Conservation (phyloP, 1,140 invertebrate species). For the Ooceraea biroi region DNA sequence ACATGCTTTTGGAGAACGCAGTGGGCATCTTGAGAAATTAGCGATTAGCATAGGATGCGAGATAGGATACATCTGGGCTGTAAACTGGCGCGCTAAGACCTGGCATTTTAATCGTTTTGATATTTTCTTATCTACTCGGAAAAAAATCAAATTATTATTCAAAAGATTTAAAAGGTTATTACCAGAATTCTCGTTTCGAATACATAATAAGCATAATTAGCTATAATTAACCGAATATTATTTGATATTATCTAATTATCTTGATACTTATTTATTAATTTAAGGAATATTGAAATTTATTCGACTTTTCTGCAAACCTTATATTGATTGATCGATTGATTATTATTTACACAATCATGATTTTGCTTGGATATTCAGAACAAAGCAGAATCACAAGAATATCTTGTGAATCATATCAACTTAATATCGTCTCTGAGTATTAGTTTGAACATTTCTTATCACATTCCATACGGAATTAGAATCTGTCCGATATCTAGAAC, state of each 20-base stretch:
- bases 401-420: not conserved
- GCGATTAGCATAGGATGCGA: slow-evolving; percentile 10
- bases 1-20: slow-evolving; percentile 5
- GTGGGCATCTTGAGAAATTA: slow-evolving; percentile 22
- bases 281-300: not conserved
- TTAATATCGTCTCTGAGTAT: not conserved
- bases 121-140: not conserved
- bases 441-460: not conserved
- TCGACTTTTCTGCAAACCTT: not conserved
- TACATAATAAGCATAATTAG: too few relatives aligned
- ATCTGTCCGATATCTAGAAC: not conserved
- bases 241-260: too few relatives aligned
- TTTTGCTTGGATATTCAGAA: not conserved
- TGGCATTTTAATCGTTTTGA: not conserved
- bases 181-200: not conserved
- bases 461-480: not conserved
- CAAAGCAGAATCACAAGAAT: not conserved
- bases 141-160: not conserved
- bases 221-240: too few relatives aligned
- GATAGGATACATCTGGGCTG: too few relatives aligned
- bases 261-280: too few relatives aligned
- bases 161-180: not conserved
- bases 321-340: too few relatives aligned
- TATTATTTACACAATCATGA: not conserved
- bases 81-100: too few relatives aligned